Evolutionary conservation across 2,113 vertebrate species (phyloP).

Genomic region (Bostrychus sinensis): DNA sequence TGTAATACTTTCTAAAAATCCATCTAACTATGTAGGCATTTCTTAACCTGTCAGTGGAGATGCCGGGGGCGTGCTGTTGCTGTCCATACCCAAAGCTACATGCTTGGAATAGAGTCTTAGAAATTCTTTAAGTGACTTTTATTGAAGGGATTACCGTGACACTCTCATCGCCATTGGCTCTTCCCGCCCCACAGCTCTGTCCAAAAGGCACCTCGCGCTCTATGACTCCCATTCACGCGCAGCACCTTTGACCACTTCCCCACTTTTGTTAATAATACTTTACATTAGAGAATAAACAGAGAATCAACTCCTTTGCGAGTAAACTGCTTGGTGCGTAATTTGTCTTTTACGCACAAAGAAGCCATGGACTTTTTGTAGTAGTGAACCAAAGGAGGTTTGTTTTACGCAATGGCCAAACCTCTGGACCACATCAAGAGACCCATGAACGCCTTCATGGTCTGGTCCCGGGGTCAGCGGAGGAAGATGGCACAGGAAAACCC

Average conservation of each 20-base stretch:
- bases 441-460: constrained; percentile 99
- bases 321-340: not conserved
- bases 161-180: constrained; percentile 67
- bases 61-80: not conserved
- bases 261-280: constrained; percentile 26
- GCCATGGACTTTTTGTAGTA: constrained; percentile 37
- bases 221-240: constrained; percentile 74
- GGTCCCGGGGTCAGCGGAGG: constrained; percentile 93
- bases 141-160: constrained; percentile 62
- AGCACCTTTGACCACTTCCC: constrained; percentile 34
- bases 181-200: constrained; percentile 71
- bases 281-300: constrained; percentile 7
- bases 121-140: constrained; percentile 53
- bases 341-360: constrained; percentile 42
- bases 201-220: constrained; percentile 79
- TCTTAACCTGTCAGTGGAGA: too few species aligned
- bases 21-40: too few species aligned
- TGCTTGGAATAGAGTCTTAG: constrained; percentile 29
- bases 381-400: constrained; percentile 31
- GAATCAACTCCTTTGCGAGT: not conserved
- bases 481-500: constrained; percentile 97
- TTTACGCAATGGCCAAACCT: constrained; percentile 87
- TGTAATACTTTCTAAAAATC: too few species aligned
- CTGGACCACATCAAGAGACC: constrained; percentile 96
- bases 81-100: not conserved